Base-by-base conservation (phyloP, 2,797 vertebrate genomes). In the Peromyscus attwateri region DNA sequence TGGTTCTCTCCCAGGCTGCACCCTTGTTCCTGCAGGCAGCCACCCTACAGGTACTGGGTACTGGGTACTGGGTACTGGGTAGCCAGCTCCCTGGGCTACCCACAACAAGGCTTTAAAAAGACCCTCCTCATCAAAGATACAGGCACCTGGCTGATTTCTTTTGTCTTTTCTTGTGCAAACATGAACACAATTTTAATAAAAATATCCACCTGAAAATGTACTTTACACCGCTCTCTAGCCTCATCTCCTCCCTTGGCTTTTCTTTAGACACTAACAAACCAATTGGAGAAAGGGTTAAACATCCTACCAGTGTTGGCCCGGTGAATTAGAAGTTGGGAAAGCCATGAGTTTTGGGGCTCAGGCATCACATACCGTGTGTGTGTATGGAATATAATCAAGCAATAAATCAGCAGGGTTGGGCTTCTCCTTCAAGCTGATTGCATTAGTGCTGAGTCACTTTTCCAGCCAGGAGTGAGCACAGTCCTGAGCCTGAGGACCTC, bases 141-240 rank as follows among this genome's bases (percentile, higher is more conserved):
- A 66, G n/a, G 14, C 49, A 73, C 27, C 17, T 12, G 43, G 34
- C n/a, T 57, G 68, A 31, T 70, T 87, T 71, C 34, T 27, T 70
- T 27, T 87, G 84, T 87, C 66, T 87, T 71, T 46, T 70, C 46
- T 52, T 87, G 34, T 70, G 46, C 23, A 91, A 43, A 60, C 9
- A 7, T 27, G 57, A 77, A 79, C 40, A 37, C 0, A 7, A 11
- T n/a, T 79, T 87, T 12, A n/a, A n/a, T 16, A 31, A 81, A 81
- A 91, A 34, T 25, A 34, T 19, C 23, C 64, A 43, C 68, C 81
- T 40, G 6, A 27, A 83, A 93, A 75, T 12, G 19, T 1, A 23
- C 27, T 52, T 34, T 52, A 17, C 31, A 55, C 0, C 0, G 9
- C 17, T 60, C 2, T 6, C 31, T 31, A 43, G 31, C 37, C 25